Conservation (phyloP, 2,113 vertebrate genomes). For the Hippolais icterina region DNA sequence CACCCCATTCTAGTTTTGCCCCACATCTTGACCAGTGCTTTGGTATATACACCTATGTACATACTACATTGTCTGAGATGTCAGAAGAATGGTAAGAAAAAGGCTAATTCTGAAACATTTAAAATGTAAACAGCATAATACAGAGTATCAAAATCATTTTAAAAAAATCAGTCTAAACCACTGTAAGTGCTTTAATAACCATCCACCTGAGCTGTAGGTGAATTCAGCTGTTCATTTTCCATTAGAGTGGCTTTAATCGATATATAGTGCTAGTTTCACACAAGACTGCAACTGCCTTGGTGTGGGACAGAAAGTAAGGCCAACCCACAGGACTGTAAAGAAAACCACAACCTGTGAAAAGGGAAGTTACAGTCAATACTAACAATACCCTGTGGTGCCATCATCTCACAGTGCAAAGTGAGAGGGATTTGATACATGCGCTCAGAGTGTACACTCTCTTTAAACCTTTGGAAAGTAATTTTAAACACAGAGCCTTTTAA, state of each 20-base stretch:
- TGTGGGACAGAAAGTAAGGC: background rate
- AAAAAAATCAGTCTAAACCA: background rate
- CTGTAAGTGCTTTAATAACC: conserved; percentile 4
- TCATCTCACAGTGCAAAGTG: background rate
- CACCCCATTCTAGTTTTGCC: background rate
- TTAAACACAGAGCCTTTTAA: background rate
- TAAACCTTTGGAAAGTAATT: background rate
- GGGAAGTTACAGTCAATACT: background rate
- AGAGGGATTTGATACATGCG: background rate
- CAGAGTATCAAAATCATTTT: background rate
- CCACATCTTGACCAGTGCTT: background rate
- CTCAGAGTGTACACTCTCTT: background rate
- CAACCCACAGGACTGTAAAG: background rate
- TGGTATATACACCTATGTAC: conserved; percentile 41
- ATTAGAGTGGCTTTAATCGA: conserved; percentile 9
- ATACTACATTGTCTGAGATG: background rate
- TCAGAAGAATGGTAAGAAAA: background rate
- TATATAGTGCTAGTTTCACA: background rate
- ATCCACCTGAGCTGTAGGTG: background rate
- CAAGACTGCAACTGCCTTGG: background rate
- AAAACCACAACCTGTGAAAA: background rate
- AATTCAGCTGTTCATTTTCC: background rate
- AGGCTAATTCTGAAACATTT: background rate
- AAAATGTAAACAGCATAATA: background rate
- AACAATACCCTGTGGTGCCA: background rate